Conservation (phyloP, 2,797 vertebrate genomes). For the Perodicticus potto region DNA sequence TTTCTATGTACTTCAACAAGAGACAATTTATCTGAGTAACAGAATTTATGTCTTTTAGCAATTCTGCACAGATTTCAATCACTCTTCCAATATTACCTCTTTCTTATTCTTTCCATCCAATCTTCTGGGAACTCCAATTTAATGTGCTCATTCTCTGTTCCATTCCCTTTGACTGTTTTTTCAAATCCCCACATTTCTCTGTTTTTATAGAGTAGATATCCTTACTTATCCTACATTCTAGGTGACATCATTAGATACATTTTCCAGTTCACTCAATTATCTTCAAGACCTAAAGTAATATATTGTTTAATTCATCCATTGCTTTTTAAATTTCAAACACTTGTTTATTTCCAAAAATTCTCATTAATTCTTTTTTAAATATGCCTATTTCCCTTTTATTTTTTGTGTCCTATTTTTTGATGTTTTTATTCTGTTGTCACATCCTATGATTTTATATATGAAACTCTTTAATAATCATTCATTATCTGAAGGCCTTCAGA, state of each 20-base stretch:
- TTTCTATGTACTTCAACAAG: too few relatives aligned
- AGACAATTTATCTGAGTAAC: too few relatives aligned
- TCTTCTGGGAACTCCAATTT: not conserved
- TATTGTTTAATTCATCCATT: not conserved
- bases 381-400: not conserved
- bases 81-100: not conserved
- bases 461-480: not conserved
- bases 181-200: too few relatives aligned
- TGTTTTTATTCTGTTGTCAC: not conserved
- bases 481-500: not conserved
- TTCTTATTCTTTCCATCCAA: not conserved
- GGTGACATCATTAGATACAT: not conserved
- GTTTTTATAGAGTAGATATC: not conserved
- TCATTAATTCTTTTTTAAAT: not conserved
- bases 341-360: not conserved
- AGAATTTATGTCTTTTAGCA: not conserved
- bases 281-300: not conserved
- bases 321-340: not conserved
- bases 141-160: not conserved
- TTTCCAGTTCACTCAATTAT: not conserved
- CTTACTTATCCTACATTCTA: not conserved
- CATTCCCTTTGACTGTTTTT: not conserved
- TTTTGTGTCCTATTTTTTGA: not conserved
- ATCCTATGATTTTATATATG: not conserved
- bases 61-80: not conserved